A percentile compares a stretch with the other conserved stretches of the same genome.
Evolutionary conservation across 2,888 invertebrate species (phyloP).

Genomic region (Trachelus stipa): DNA sequence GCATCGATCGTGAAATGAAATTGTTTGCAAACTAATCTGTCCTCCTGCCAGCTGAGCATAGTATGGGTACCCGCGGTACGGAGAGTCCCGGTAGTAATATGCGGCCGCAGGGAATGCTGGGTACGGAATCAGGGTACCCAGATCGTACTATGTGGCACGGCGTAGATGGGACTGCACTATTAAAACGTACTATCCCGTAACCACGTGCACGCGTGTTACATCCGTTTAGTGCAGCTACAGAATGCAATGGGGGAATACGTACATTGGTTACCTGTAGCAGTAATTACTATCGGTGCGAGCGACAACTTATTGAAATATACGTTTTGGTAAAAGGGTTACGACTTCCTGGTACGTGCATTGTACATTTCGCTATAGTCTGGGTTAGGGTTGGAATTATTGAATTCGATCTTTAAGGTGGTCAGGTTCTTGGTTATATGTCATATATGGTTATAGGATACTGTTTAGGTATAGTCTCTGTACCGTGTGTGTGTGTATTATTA

Average conservation of each 20-base stretch:
- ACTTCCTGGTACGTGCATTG: background rate
- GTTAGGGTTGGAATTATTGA: background rate
- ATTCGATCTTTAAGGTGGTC: too few species aligned
- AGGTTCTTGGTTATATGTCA: too few species aligned
- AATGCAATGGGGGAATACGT: background rate
- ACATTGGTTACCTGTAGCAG: background rate
- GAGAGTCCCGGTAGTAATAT: slow-evolving; percentile 13
- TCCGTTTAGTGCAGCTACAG: background rate
- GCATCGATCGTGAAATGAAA: slow-evolving; percentile 30
- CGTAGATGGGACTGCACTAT: slow-evolving; percentile 42
- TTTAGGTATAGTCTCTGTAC: too few species aligned
- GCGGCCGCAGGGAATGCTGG: slow-evolving; percentile 34
- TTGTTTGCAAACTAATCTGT: slow-evolving; percentile 49
- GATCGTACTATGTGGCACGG: slow-evolving; percentile 26
- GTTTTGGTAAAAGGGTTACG: background rate
- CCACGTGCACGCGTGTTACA: slow-evolving; percentile 21
- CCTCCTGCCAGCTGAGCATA: slow-evolving; percentile 25
- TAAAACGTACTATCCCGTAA: slow-evolving; percentile 52
- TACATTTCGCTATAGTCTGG: background rate
- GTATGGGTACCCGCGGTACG: slow-evolving; percentile 8
- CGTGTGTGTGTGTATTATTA: background rate
- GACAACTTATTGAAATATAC: background rate
- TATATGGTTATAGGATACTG: too few species aligned
- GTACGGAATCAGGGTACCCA: slow-evolving; percentile 40
- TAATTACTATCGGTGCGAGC: background rate